Evolutionary conservation across 2,113 vertebrate genomes (phyloP), one percentile per base, ranked within the genome.

Genomic region (Sylvilagus bachmani): DNA sequence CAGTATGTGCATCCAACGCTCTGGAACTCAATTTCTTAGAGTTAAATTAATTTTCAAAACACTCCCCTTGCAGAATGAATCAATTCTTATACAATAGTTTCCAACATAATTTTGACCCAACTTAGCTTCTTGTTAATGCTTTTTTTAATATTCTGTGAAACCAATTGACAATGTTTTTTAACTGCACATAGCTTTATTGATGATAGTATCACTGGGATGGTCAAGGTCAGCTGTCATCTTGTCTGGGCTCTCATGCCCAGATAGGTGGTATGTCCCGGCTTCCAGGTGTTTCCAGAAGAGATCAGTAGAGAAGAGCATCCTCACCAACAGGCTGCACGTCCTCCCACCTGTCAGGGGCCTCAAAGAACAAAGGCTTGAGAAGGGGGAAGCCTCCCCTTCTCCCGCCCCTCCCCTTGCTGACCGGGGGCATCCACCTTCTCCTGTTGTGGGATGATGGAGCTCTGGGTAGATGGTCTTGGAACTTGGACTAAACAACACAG

Each of bases 111-210:
- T 75, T 58, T 66, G 22, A 66, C 8, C 38, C 27, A 79, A 36
- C 21, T 73, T 58, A 51, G 8, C 3, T 77, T 92, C 22, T 79
- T 62, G 1, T 44, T 84, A 31, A 58, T 6, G 27, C 5, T 49
- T 91, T 77, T 49, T 83, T 67, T 53, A 85, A 51, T 16, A 58
- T 92, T 91, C 19, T 69, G 16, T 74, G 21, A 94, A 87, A 21
- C 55, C 36, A 62, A 74, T n/a, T 44, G 71, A 67, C 10, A 22
- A 36, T 2, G 31, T 21, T 73, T 73, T 51, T 11, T 25, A 73
- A 64, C 79, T 13, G 3, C 29, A 16, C 2, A 31, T 64, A 49
- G 38, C 6, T 81, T 84, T 86, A 27, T 10, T 70, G 31, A 58
- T 55, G 58, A 64, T 80, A 27, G 24, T 53, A 25, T 71, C 31